Evolutionary conservation across 2,797 vertebrate species (phyloP), one percentile per base, ranked within the genome.

Genomic region (Megalops cyprinoides): DNA sequence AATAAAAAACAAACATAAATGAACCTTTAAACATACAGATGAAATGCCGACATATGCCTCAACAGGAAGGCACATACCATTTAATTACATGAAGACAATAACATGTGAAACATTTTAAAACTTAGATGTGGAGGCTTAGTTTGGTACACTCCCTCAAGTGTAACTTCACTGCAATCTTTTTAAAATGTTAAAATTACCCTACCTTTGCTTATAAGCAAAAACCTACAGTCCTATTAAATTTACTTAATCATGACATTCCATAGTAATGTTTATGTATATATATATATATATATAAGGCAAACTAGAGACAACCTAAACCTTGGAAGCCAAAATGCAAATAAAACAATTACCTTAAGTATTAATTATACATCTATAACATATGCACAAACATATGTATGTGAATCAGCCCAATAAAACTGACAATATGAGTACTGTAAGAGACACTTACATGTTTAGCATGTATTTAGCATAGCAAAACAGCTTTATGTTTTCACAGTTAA

Each of bases 221-320:
- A 25, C 20, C 42, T 7, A 8, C 42, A 25, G 39, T n/a, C 46
- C n/a, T 4, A 74, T 8, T n/a, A 74, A 37, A 74, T 44, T 73
- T 46, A 46, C 23, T 74, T 18, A 23, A 44, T 74, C 25, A 44
- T 25, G 14, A 46, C n/a, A 74, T 28, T 23, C n/a, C 46, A n/a
- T n/a, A n/a, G n/a, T n/a, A n/a, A n/a, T n/a, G n/a, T n/a, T n/a
- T n/a, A n/a, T 25, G 65, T 34, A 65, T 1, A 65, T 10, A 48
- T n/a, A 15, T 74, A 12, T 9, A n/a, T 44, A 46, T 73, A 0
- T 18, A 34, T 20, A 39, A 23, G 14, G 4, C 42, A 18, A 39
- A 71, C 71, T 20, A 28, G 71, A 71, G 28, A 71, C 8, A 18
- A 74, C 25, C 71, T 65, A 65, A 65, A 65, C 25, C 31, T 60